phyloP scores from a whole-genome alignment of 2,797 vertebrate genomes.

The Agapornis canus region DNA sequence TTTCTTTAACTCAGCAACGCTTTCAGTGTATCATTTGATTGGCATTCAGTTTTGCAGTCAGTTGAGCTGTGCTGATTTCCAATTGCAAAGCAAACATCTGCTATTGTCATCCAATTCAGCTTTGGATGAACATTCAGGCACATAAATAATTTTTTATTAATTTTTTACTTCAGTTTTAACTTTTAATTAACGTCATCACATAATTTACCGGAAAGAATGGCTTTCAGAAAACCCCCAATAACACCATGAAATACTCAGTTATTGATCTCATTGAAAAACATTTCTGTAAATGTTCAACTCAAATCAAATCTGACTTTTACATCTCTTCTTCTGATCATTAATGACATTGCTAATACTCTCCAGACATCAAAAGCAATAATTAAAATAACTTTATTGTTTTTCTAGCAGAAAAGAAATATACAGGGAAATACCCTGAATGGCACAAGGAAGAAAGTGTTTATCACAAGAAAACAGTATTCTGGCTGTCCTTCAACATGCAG shows the following conservation, averaged over 20 bases:
- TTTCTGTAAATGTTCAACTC: background rate
- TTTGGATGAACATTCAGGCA: constrained; percentile 6
- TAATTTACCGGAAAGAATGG: background rate
- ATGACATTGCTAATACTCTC: background rate
- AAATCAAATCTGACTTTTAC: background rate
- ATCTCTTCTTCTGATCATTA: background rate
- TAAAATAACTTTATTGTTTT: background rate
- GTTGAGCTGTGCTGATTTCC: constrained; percentile 6
- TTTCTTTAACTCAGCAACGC: background rate
- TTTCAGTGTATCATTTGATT: background rate
- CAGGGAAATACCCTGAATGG: background rate
- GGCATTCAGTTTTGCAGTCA: background rate
- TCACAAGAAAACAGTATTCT: background rate
- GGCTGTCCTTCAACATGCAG: background rate
- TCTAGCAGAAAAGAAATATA: background rate
- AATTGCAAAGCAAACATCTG: constrained; percentile 34
- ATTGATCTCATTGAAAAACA: background rate
- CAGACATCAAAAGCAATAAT: background rate
- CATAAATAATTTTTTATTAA: background rate
- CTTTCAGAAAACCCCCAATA: background rate
- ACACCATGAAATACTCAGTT: background rate
- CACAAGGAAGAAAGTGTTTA: background rate
- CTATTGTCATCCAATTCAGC: constrained; percentile 33
- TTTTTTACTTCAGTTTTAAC: constrained; percentile 23
- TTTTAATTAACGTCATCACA: background rate